Evolutionary conservation across 2,888 invertebrate genomes (phyloP), one percentile per base, ranked within the genome.

Genomic region (Chymomyza caudatula): DNA sequence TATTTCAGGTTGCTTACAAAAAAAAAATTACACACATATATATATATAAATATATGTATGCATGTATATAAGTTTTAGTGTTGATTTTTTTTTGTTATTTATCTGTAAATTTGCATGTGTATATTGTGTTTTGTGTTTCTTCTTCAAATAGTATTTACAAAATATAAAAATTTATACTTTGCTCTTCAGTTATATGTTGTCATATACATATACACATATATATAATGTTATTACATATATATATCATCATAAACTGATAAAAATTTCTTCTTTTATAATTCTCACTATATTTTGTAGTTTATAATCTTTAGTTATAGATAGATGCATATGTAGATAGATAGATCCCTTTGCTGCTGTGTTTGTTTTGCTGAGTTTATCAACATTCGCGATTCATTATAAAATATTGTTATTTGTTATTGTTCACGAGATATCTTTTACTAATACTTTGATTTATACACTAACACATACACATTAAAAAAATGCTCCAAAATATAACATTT

Each of bases 401-500:
- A 37, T 37, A 51, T 51, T 20, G 15, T 51, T 51, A 22, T 51
- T 51, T 20, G 4, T 51, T 61, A 71, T 71, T 65, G 64, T 76
- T 76, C 64, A 73, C 60, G 57, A 62, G 60, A 64, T 73, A 73
- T 62, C 58, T 54, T 59, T 43, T 60, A 22, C 61, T 65, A 70
- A 70, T 65, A 63, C 52, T 76, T 65, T 29, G 43, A n/a, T 51
- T 56, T 62, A 56, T 42, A 61, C 63, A 60, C 51, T 67, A 60
- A 55, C 62, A 20, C 57, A 58, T 22, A 61, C 25, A 56, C 63
- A 66, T 77, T 77, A 83, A 72, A 72, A 70, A 72, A 72, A 71
- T 72, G 71, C 71, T 72, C 71, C 63, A 72, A 71, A 71, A 71
- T 72, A 71, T 71, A 69, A 65, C 71, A 74, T 64, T 70, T 63